Conservation (phyloP, 2,888 invertebrate genomes). For the Drosophila suboccidentalis region DNA sequence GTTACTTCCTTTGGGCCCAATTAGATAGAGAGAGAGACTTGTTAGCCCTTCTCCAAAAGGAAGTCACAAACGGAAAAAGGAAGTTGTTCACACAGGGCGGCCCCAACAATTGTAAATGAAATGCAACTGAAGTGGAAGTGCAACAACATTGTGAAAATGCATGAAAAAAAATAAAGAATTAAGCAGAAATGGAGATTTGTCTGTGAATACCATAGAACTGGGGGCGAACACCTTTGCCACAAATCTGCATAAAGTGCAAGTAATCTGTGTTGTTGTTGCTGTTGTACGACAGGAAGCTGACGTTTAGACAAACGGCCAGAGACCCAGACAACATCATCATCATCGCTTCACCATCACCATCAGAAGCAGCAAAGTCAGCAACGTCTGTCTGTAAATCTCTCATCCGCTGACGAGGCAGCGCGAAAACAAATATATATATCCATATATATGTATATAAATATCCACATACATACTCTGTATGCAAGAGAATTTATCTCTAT, state of each 20-base stretch:
- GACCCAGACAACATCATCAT: conserved; percentile 54
- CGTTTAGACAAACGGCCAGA: conserved; percentile 75
- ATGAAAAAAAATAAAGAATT: conserved; percentile 13
- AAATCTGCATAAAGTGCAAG: conserved; percentile 74
- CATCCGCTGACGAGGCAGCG: conserved; percentile 68
- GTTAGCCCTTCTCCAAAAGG: conserved; percentile 46
- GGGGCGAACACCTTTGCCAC: conserved; percentile 53
- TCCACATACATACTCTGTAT: conserved; percentile 17
- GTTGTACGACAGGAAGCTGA: conserved; percentile 66
- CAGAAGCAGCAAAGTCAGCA: conserved; percentile 18
- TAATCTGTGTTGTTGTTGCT: conserved; percentile 54
- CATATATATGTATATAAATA: conserved; percentile 25
- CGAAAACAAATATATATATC: conserved; percentile 27
- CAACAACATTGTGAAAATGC: conserved; percentile 24
- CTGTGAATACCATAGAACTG: conserved; percentile 8
- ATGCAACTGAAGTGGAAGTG: conserved; percentile 16
- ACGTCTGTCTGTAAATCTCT: conserved; percentile 73
- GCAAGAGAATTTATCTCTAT: conserved; percentile 77
- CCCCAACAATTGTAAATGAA: conserved; percentile 13
- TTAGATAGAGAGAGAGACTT: conserved; percentile 25
- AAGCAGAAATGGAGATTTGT: conserved; percentile 9
- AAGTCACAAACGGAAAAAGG: conserved; percentile 70
- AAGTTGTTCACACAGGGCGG: conserved; percentile 56
- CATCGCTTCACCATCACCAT: conserved; percentile 18
- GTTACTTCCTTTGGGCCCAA: conserved; percentile 59